A percentile compares a stretch with the other conserved stretches of the same genome.
phyloP scores from a whole-genome alignment of 1,140 invertebrate species.

The Drosophila asahinai region DNA sequence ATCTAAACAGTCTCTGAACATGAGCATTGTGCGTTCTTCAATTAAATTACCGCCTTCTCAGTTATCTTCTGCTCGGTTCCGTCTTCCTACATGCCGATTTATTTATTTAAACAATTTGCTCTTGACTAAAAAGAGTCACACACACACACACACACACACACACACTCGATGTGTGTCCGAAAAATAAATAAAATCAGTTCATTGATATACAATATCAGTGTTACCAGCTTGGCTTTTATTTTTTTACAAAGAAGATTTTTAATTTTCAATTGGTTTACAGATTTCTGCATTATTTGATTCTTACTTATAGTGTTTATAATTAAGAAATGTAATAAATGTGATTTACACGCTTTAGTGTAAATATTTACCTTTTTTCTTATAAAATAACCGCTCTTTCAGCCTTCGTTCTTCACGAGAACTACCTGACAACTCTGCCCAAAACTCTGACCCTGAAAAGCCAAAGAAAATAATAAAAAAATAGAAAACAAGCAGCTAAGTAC shows the following conservation, averaged over 20 bases:
- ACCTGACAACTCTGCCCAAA: slow-evolving; percentile 1
- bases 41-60: slow-evolving; percentile 20
- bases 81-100: slow-evolving; percentile 60
- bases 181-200: slow-evolving; percentile 48
- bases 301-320: not conserved
- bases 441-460: slow-evolving; percentile 50
- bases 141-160: slow-evolving; percentile 16
- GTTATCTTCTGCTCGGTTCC: slow-evolving; percentile 20
- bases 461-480: slow-evolving; percentile 9
- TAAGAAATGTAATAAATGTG: not conserved
- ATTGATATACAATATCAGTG: slow-evolving; percentile 51
- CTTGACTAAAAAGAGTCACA: slow-evolving; percentile 56
- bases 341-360: not conserved
- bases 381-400: not conserved
- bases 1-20: not conserved
- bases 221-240: slow-evolving; percentile 5
- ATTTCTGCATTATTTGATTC: too few species aligned
- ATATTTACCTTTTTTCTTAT: not conserved
- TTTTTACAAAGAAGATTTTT: not conserved
- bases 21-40: slow-evolving; percentile 11
- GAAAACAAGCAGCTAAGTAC: slow-evolving; percentile 1
- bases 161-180: slow-evolving; percentile 1
- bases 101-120: slow-evolving; percentile 81
- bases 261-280: not conserved
- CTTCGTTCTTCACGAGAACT: not conserved